These are phyloP conservation scores for Daboia siamensis DNA, from an alignment of 2,113 vertebrate species.

Conservation along the genomic window DNA sequence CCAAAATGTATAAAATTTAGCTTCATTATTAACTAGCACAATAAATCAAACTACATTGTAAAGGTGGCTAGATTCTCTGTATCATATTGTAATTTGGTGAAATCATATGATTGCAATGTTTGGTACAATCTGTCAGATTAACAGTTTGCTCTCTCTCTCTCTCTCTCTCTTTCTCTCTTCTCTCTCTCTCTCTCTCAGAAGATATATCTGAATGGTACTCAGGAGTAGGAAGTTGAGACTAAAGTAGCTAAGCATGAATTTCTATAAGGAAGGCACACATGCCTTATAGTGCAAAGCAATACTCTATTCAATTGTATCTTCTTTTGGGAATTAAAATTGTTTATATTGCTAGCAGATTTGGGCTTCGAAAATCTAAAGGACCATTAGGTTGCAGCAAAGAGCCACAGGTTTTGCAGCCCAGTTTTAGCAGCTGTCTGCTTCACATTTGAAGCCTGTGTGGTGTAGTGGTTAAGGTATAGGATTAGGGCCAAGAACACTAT, in stretches of 20 bases:
- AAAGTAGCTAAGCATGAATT: not conserved
- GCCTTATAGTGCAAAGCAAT: not conserved
- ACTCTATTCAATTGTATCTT: not conserved
- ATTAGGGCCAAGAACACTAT: not conserved
- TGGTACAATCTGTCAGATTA: not conserved
- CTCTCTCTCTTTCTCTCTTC: no score
- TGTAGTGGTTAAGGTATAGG: not conserved
- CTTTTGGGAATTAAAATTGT: not conserved
- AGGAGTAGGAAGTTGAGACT: not conserved
- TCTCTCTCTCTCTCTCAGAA: no score
- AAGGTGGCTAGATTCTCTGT: not conserved
- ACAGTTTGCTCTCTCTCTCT: not conserved
- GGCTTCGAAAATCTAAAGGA: not conserved
- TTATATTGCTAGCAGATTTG: not conserved
- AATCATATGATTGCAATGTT: not conserved
- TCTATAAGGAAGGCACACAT: not conserved
- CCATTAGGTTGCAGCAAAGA: not conserved
- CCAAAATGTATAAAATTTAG: not conserved
- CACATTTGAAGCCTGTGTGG: not conserved
- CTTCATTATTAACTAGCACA: not conserved
- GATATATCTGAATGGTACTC: not conserved
- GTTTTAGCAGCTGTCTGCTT: no score
- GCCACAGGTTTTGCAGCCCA: no score
- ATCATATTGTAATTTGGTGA: not conserved
- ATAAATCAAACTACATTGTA: not conserved